Conservation (phyloP, 2,888 invertebrate genomes). For the Papilio protenor region DNA sequence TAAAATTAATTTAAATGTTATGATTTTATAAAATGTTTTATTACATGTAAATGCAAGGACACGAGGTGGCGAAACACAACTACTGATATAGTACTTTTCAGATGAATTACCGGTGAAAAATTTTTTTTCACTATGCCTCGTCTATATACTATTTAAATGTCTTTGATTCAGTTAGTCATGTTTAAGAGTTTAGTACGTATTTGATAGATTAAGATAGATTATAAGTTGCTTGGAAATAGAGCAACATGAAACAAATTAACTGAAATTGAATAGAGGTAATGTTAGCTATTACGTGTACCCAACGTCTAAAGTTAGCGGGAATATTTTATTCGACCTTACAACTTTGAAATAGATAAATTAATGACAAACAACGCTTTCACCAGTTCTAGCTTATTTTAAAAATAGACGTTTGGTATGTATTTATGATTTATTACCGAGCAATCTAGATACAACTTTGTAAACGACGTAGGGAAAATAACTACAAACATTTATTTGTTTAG, state of each 20-base stretch:
- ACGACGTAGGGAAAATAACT: background rate
- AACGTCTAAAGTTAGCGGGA: constrained; percentile 44
- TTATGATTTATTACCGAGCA: background rate
- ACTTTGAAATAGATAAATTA: constrained; percentile 56
- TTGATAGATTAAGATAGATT: constrained; percentile 14
- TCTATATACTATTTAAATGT: no score
- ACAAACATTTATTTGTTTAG: background rate
- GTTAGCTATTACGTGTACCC: constrained; percentile 41
- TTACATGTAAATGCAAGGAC: no score
- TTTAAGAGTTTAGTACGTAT: background rate
- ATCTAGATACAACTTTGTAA: background rate
- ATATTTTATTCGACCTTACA: constrained; percentile 53
- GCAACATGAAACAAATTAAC: constrained; percentile 21
- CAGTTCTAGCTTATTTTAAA: constrained; percentile 1
- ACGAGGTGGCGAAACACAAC: no score
- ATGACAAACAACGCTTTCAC: constrained; percentile 53
- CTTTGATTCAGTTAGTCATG: background rate
- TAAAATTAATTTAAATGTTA: no score
- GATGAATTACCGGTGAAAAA: no score
- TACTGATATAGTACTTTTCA: no score
- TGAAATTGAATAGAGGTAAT: constrained; percentile 16
- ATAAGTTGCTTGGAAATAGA: background rate
- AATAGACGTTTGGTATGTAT: background rate
- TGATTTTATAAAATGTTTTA: no score
- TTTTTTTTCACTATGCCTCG: no score